A percentile compares a stretch with the other conserved stretches of the same genome.
These are phyloP conservation scores for Scaptomyza hsui DNA, from an alignment of 1,140 invertebrate genomes.

Conservation along the genomic window DNA sequence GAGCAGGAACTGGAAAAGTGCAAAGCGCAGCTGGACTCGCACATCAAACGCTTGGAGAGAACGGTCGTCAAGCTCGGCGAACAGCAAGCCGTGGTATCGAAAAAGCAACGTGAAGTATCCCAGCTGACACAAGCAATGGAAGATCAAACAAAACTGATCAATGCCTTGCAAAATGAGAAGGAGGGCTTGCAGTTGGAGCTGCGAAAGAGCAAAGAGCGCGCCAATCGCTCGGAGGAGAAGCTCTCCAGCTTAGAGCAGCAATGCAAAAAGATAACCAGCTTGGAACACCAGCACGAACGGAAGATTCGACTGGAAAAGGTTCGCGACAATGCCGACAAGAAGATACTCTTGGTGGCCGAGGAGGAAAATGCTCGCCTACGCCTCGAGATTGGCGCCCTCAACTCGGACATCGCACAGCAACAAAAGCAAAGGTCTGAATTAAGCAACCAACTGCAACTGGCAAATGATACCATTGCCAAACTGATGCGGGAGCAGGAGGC, in stretches of 20 bases:
- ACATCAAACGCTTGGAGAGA: slow-evolving; percentile 51
- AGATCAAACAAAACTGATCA: slow-evolving; percentile 1
- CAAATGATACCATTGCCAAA: background rate
- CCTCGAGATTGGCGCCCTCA: slow-evolving; percentile 56
- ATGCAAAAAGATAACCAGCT: background rate
- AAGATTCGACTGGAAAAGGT: slow-evolving; percentile 23
- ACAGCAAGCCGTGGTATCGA: slow-evolving; percentile 34
- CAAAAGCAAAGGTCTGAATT: slow-evolving; percentile 1
- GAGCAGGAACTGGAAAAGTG: slow-evolving; percentile 18
- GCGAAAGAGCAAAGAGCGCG: slow-evolving; percentile 12
- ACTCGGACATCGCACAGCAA: slow-evolving; percentile 36
- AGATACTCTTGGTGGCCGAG: slow-evolving; percentile 16
- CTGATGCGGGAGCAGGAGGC: slow-evolving; percentile 25
- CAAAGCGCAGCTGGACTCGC: slow-evolving; percentile 27
- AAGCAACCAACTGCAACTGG: background rate
- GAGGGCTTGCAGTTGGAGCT: slow-evolving; percentile 20
- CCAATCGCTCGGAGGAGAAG: slow-evolving; percentile 12
- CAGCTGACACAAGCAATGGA: slow-evolving; percentile 1
- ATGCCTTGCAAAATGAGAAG: slow-evolving; percentile 43
- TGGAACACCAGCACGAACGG: slow-evolving; percentile 24
- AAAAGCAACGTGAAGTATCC: slow-evolving; percentile 38
- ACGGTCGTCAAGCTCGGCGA: slow-evolving; percentile 47
- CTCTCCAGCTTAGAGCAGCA: slow-evolving; percentile 18
- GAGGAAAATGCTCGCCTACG: slow-evolving; percentile 42
- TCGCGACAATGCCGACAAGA: slow-evolving; percentile 15